These are phyloP conservation scores for Cyclopterus lumpus DNA, from an alignment of 2,797 vertebrate species.

Conservation along the genomic window DNA sequence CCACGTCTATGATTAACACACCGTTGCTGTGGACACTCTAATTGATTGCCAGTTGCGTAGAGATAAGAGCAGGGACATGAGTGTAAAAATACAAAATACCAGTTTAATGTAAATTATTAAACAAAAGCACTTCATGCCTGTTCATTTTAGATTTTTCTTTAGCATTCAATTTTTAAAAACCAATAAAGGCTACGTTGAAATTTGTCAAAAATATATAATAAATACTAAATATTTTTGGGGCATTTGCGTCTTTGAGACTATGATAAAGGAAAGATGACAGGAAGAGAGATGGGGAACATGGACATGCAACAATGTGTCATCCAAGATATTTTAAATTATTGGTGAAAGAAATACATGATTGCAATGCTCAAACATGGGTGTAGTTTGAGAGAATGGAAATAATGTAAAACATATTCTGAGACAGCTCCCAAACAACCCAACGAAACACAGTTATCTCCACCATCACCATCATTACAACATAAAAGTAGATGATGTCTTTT, in stretches of 20 bases:
- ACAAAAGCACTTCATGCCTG: too few relatives aligned
- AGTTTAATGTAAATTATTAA: not conserved
- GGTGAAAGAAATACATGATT: not conserved
- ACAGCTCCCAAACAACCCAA: not conserved
- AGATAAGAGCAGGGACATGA: too few relatives aligned
- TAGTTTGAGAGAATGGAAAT: not conserved
- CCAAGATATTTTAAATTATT: not conserved
- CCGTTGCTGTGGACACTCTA: too few relatives aligned
- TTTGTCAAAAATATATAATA: not conserved
- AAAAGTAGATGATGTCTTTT: not conserved
- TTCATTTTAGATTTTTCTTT: not conserved
- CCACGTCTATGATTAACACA: too few relatives aligned
- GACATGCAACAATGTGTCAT: too few relatives aligned
- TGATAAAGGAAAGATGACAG: too few relatives aligned
- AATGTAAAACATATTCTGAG: not conserved
- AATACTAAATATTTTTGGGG: too few relatives aligned
- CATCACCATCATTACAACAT: not conserved
- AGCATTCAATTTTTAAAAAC: not conserved
- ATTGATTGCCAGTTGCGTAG: too few relatives aligned
- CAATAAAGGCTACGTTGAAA: not conserved
- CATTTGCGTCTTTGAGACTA: too few relatives aligned
- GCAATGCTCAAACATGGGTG: not conserved
- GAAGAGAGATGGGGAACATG: too few relatives aligned
- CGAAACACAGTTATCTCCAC: not conserved
- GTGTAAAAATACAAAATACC: conserved; percentile 1